Conservation (phyloP, 2,113 vertebrate genomes). For the Poeciliopsis prolifica region DNA sequence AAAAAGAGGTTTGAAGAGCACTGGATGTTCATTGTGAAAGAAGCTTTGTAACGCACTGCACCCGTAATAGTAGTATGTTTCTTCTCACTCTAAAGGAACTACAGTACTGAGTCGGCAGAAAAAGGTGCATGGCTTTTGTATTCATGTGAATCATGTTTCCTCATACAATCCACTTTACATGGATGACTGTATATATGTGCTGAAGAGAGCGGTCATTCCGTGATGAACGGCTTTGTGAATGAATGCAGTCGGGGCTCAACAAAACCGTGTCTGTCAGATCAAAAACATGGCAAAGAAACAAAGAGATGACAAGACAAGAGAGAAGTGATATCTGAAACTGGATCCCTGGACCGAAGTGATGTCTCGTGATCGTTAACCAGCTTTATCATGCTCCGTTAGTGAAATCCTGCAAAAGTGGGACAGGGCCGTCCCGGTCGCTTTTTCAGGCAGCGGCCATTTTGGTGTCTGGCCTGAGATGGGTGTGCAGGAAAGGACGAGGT, state of each 20-base stretch:
- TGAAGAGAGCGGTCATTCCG: slow-evolving; percentile 8
- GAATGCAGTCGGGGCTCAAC: slow-evolving; percentile 21
- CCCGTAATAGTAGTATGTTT: slow-evolving; percentile 59
- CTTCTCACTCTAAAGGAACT: slow-evolving; percentile 48
- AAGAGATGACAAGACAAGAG: slow-evolving; percentile 1
- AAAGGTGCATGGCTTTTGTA: slow-evolving; percentile 72
- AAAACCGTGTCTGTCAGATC: background rate
- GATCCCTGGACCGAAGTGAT: slow-evolving; percentile 51
- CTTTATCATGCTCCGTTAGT: slow-evolving; percentile 68
- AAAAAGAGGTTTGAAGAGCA: slow-evolving; percentile 60
- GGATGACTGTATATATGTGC: slow-evolving; percentile 33
- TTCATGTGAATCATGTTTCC: slow-evolving; percentile 49
- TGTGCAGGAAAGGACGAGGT: slow-evolving; percentile 50
- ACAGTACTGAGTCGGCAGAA: slow-evolving; percentile 76
- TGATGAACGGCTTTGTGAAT: slow-evolving; percentile 4
- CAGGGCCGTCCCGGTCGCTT: slow-evolving; percentile 28
- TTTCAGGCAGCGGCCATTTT: slow-evolving; percentile 24
- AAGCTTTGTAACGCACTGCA: slow-evolving; percentile 60
- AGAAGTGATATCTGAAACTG: slow-evolving; percentile 17
- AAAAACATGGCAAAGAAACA: slow-evolving; percentile 12
- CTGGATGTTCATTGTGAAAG: slow-evolving; percentile 52
- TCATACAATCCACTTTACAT: slow-evolving; percentile 18
- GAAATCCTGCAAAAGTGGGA: slow-evolving; percentile 61
- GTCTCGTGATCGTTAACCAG: slow-evolving; percentile 42
- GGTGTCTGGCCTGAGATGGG: slow-evolving; percentile 50